These are phyloP conservation scores for Phalanger gymnotis DNA, from an alignment of 2,797 vertebrate genomes.

Conservation along the genomic window DNA sequence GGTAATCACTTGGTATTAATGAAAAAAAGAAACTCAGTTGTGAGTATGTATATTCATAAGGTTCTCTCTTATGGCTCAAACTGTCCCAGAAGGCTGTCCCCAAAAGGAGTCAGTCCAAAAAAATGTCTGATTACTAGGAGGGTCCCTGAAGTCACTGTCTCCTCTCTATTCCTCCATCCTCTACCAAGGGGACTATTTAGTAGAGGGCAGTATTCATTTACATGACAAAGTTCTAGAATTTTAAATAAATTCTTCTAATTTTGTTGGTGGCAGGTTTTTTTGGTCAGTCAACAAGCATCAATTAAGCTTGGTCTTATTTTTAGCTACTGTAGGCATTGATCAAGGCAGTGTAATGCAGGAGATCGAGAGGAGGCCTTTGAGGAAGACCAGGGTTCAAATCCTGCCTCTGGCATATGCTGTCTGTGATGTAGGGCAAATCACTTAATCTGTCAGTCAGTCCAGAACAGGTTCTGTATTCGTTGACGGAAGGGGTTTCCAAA, in stretches of 20 bases:
- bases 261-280: not conserved
- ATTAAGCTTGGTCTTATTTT: not conserved
- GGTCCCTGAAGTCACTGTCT: not conserved
- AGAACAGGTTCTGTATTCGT: not conserved
- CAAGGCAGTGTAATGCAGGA: not conserved
- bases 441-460: not conserved
- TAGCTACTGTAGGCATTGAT: not conserved
- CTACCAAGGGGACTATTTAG: not conserved
- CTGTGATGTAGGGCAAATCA: not conserved
- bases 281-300: not conserved
- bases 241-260: not conserved
- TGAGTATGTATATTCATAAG: not conserved
- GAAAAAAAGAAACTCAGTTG: not conserved
- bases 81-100: not conserved
- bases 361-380: not conserved
- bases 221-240: not conserved
- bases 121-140: not conserved
- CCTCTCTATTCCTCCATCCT: too few relatives aligned
- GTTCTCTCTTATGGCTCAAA: not conserved
- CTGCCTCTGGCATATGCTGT: not conserved
- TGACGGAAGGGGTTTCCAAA: not conserved
- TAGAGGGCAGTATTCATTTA: too few relatives aligned
- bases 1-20: not conserved
- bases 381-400: not conserved
- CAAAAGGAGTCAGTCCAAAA: not conserved